These are phyloP conservation scores for Gephyroberyx darwinii DNA, from an alignment of 2,797 vertebrate genomes.

Conservation along the genomic window DNA sequence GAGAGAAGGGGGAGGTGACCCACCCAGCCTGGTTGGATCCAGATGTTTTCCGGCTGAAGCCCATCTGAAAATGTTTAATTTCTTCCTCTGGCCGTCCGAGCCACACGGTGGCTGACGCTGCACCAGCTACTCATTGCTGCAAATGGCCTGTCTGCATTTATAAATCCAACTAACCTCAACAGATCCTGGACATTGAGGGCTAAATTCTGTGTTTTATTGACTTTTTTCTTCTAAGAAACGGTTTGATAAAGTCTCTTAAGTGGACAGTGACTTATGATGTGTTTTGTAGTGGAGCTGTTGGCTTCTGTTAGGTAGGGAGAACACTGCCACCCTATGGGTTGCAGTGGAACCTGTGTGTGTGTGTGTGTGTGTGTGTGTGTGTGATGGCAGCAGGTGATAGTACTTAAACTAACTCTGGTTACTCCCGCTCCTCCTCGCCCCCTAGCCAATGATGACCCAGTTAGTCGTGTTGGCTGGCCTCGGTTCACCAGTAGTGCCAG, in stretches of 20 bases:
- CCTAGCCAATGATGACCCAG: slow-evolving; percentile 35
- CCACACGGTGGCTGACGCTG: slow-evolving; percentile 63
- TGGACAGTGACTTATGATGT: background rate
- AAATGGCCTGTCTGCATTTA: slow-evolving; percentile 55
- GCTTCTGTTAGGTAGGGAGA: slow-evolving; percentile 11
- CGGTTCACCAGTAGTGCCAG: slow-evolving; percentile 25
- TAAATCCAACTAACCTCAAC: slow-evolving; percentile 53
- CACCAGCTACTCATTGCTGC: slow-evolving; percentile 62
- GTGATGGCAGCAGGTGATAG: background rate
- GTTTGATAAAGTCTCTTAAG: background rate
- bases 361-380: background rate
- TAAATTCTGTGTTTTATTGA: background rate
- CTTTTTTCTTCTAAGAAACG: background rate
- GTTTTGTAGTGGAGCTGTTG: background rate
- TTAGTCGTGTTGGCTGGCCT: slow-evolving; percentile 24
- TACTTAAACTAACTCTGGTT: background rate
- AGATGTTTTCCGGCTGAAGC: slow-evolving; percentile 72
- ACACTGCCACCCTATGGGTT: slow-evolving; percentile 48
- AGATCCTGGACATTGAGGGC: slow-evolving; percentile 1
- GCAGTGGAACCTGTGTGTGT: slow-evolving; percentile 2
- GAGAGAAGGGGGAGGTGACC: slow-evolving; percentile 15
- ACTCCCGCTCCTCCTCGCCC: background rate
- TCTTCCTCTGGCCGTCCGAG: slow-evolving; percentile 62
- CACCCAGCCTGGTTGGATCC: slow-evolving; percentile 58
- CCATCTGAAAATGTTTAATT: slow-evolving; percentile 75